Evolutionary conservation across 2,797 vertebrate genomes (phyloP).

Genomic region (Anguilla marmorata): DNA sequence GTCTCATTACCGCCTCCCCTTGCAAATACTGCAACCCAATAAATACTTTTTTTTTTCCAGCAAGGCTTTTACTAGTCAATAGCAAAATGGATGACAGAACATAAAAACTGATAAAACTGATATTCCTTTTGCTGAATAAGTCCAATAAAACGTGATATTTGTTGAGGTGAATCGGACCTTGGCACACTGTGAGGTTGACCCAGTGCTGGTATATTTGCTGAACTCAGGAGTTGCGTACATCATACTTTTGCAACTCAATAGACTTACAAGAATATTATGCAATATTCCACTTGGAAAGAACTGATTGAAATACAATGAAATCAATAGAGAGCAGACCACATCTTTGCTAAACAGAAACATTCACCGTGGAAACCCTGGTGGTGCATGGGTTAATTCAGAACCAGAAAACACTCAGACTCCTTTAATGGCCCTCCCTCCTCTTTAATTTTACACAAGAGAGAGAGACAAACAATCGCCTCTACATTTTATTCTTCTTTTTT

Average conservation of each 20-base stretch:
- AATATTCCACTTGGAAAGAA: neutral
- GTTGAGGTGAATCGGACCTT: neutral
- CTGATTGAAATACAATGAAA: slow-evolving; percentile 7
- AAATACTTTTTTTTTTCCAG: slow-evolving; percentile 28
- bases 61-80: slow-evolving; percentile 27
- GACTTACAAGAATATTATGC: neutral
- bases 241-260: too few species aligned
- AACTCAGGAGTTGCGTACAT: neutral
- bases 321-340: neutral
- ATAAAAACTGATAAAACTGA: slow-evolving; percentile 18
- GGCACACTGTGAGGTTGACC: neutral
- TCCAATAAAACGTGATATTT: neutral
- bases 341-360: slow-evolving; percentile 56
- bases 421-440: slow-evolving; percentile 67
- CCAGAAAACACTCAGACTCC: slow-evolving; percentile 58
- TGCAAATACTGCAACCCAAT: slow-evolving; percentile 33
- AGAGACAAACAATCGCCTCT: slow-evolving; percentile 70
- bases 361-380: neutral
- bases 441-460: slow-evolving; percentile 76
- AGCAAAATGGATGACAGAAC: slow-evolving; percentile 25
- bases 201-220: neutral
- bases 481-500: slow-evolving; percentile 62
- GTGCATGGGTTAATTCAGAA: slow-evolving; percentile 57
- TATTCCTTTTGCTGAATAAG: slow-evolving; percentile 15
- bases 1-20: slow-evolving; percentile 29